Conservation (phyloP, 2,797 vertebrate species). For the Chiroxiphia lanceolata region DNA sequence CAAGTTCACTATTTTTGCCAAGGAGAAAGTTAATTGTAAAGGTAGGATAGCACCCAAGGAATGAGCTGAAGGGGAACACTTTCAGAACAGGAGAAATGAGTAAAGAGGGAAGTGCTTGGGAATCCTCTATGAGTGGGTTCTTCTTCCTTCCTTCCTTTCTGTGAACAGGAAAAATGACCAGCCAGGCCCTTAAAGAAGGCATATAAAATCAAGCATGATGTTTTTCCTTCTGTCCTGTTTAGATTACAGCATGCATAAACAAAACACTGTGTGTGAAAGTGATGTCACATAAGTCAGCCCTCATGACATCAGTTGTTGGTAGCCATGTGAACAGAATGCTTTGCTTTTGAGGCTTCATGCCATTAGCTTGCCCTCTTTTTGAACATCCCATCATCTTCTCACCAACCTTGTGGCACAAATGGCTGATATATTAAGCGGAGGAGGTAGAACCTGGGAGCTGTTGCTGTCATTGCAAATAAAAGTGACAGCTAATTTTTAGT, state of each 20-base stretch:
- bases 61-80: not conserved
- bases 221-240: not conserved
- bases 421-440: not conserved
- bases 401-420: rapidly evolving
- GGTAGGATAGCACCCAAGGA: not conserved
- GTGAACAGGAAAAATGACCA: not conserved
- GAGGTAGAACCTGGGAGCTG: not conserved
- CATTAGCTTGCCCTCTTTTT: not conserved
- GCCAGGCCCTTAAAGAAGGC: not conserved
- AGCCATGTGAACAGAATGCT: not conserved
- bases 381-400: not conserved
- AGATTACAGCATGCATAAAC: not conserved
- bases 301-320: not conserved
- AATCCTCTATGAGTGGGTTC: not conserved
- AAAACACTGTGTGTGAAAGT: not conserved
- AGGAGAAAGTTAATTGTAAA: not conserved
- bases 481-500: not conserved
- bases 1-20: not conserved
- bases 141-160: not conserved
- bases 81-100: not conserved
- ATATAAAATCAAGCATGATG: not conserved
- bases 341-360: not conserved
- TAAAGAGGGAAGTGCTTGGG: rapidly evolving
- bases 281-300: not conserved
- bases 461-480: not conserved